Base-by-base conservation (phyloP, 2,797 vertebrate species). In the Melanotaenia pygmaea region DNA sequence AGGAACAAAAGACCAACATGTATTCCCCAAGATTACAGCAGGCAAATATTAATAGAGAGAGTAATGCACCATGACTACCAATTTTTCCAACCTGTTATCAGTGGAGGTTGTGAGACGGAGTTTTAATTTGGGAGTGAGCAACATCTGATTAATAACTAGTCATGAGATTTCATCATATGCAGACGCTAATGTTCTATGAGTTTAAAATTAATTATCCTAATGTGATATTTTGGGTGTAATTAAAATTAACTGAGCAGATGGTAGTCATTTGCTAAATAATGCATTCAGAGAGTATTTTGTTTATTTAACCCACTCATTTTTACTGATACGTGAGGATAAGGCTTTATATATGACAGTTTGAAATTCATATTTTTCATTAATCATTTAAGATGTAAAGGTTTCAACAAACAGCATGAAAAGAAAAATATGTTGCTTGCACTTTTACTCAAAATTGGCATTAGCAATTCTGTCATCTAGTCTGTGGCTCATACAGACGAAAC, bases 21-120 rank as follows among this genome's bases (percentile, higher is more conserved):
- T 68, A 80, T 80, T 84, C 68, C 78, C 76, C 14, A 61, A 82
- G 80, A 88, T 83, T 71, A 79, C 63, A 80, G 70, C 59, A 77
- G 40, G 63, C 66, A 86, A 85, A 88, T 83, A 90, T 88, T 81
- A 84, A 86, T 86, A 76, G 40, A 73, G 35, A 1, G 47, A 70
- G 67, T 40, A 35, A 76, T 58, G 11, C 80, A 40, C 5, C 12
- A 40, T 35, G 85, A 84, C 73, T 88, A 71, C 70, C 54, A 81
- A 81, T 84, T 75, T 56, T 77, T 80, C 54, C 8, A 28, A 59
- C 64, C 65, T 6, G 5, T 74, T 60, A 69, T 82, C 76, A 77
- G 57, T 45, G 34, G 47, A 73, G 71, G 62, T 67, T 64, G 60
- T 63, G 22, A 74, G 22, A 76, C 35, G 63, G 45, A 50, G 35